phyloP scores from a whole-genome alignment of 2,113 vertebrate species.

The Peromyscus leucopus region DNA sequence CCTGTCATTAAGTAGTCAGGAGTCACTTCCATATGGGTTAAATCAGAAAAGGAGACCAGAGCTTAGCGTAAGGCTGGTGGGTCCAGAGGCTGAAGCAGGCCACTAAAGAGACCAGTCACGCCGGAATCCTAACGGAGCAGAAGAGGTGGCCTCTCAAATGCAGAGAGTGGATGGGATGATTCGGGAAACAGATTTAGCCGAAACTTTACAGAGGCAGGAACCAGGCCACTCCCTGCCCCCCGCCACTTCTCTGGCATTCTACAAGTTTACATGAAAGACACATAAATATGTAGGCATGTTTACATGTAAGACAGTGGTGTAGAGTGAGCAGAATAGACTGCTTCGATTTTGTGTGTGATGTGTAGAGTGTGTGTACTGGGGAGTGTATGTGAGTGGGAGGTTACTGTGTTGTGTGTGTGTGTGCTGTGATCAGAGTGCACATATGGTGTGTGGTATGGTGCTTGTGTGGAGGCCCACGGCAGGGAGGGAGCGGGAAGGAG shows the following conservation, averaged over 20 bases:
- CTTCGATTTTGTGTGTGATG: constrained; percentile 41
- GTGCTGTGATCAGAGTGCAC: constrained; percentile 76
- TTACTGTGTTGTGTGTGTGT: constrained; percentile 72
- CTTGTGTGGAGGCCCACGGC: constrained; percentile 72
- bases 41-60: constrained; percentile 9
- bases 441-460: constrained; percentile 83
- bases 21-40: neutral
- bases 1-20: neutral
- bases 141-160: neutral
- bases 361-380: constrained; percentile 69
- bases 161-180: neutral
- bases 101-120: neutral
- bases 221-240: neutral
- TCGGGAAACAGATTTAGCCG: neutral
- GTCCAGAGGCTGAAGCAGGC: neutral
- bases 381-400: constrained; percentile 78
- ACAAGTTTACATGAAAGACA: neutral
- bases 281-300: neutral
- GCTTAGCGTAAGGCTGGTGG: neutral
- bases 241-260: neutral
- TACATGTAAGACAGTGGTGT: neutral
- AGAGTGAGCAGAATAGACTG: constrained; percentile 49
- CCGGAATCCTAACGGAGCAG: neutral
- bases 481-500: constrained; percentile 55
- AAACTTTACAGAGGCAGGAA: neutral